Evolutionary conservation across 1,140 invertebrate species (phyloP), one percentile per base, ranked within the genome.

Genomic region (Aricia agestis): DNA sequence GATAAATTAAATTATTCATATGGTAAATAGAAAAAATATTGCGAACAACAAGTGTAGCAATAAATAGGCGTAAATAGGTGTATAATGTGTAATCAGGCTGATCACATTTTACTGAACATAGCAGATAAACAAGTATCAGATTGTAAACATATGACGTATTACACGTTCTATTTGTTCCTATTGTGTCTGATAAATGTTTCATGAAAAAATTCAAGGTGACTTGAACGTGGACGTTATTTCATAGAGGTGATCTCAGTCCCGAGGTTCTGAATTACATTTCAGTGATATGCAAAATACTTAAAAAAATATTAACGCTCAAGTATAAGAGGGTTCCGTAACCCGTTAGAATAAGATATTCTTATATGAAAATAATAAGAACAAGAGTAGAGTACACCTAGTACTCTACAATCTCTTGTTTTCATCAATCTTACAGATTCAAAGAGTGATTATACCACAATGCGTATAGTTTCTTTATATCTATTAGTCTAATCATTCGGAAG

Each of bases 191-290:
- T 52, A 52, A 52, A 52, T 52, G 45, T 52, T 52, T 52, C 45
- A 52, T 15, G 45, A 52, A 52, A 52, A 52, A 52, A 52, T 52
- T 45, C 68, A 65, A 42, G 72, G 73, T 65, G 57, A 74, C 67
- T 67, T 74, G 69, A 74, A 68, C 42, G 66, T 32, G 45, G 45
- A 52, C 45, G 45, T 52, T 52, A 52, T 52, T 52, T 52, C 45
- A 52, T 52, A 52, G 45, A 52, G 45, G 45, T 52, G 45, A 52
- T 52, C 45, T 52, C 9, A 52, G 45, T 52, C 11, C 13, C 13
- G 45, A 52, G 45, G 45, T 52, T 52, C 45, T 52, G 45, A 52
- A 52, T 52, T 52, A 13, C 9, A 52, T 52, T 52, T 52, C 13
- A 13, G 45, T 52, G 5, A 3, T 52, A 52, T 52, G 45, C 45